These are phyloP conservation scores for Rafetus swinhoei DNA, from an alignment of 2,113 vertebrate species.

Conservation along the genomic window DNA sequence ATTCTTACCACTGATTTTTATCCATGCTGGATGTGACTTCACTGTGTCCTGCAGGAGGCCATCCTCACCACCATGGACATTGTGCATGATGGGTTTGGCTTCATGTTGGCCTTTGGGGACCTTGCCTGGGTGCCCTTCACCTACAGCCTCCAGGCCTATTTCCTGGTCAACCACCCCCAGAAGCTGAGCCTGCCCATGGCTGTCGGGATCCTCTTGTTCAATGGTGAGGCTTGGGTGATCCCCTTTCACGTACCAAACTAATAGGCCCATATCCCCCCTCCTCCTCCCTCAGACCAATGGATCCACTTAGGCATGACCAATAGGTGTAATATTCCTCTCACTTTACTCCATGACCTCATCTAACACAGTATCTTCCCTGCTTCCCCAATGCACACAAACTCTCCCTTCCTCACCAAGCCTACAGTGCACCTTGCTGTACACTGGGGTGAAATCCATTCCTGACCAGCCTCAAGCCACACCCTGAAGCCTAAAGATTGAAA, in stretches of 20 bases:
- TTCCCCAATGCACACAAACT: too few species aligned
- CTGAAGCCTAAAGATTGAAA: not conserved
- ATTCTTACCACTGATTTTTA: not conserved
- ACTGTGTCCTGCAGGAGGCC: conserved; percentile 79
- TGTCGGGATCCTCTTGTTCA: conserved; percentile 78
- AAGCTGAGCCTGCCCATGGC: conserved; percentile 72
- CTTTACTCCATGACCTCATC: not conserved
- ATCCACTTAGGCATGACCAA: not conserved
- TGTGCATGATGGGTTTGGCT: conserved; percentile 90
- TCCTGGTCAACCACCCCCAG: conserved; percentile 87
- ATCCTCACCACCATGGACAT: conserved; percentile 93
- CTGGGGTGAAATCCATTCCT: not conserved
- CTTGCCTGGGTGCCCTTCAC: conserved; percentile 92
- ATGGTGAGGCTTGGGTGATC: conserved; percentile 76
- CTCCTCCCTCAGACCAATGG: not conserved
- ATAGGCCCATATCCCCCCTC: not conserved
- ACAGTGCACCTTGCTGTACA: not conserved
- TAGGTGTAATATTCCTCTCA: not conserved
- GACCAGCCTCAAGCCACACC: not conserved
- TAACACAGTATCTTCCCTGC: not conserved
- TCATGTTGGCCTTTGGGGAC: conserved; percentile 93
- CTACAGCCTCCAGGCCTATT: conserved; percentile 89
- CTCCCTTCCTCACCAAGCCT: not conserved
- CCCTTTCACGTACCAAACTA: not conserved
- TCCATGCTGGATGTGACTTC: not conserved